A percentile compares a stretch with the other conserved stretches of the same genome.
These are phyloP conservation scores for Platalea minor DNA, from an alignment of 2,797 vertebrate genomes.

Conservation along the genomic window DNA sequence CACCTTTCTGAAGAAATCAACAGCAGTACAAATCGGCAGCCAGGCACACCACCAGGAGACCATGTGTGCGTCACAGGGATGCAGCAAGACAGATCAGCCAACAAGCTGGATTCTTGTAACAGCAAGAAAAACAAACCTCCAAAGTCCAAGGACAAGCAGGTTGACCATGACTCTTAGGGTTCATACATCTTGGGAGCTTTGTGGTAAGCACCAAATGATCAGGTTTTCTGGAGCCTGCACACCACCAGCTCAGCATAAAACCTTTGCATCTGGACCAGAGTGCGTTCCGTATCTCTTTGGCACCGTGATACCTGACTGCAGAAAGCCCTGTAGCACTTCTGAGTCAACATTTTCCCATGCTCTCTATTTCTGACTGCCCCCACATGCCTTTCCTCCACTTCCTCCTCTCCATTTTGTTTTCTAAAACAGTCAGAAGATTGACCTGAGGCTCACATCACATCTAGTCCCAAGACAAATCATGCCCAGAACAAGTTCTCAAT, in stretches of 20 bases:
- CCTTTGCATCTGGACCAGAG: neutral
- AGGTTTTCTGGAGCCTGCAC: neutral
- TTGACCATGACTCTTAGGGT: neutral
- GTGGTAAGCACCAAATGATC: neutral
- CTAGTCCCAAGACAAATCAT: slow-evolving; percentile 45
- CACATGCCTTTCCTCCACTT: neutral
- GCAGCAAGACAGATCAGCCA: neutral
- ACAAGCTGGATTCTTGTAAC: neutral
- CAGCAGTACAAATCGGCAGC: neutral
- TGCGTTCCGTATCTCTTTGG: neutral
- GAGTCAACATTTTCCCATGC: neutral
- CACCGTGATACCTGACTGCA: neutral
- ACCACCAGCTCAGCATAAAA: neutral
- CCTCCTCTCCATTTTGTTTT: neutral
- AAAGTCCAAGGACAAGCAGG: neutral
- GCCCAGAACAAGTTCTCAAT: slow-evolving; percentile 32
- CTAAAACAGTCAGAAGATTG: neutral
- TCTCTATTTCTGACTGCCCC: neutral
- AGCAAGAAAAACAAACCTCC: neutral
- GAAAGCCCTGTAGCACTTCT: neutral
- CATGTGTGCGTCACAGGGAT: neutral
- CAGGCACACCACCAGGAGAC: neutral
- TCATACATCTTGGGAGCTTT: neutral
- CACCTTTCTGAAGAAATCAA: neutral
- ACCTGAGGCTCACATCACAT: slow-evolving; percentile 38